Conservation (phyloP, 64 coral and sea anemone species). For the Montipora efflorescens region DNA sequence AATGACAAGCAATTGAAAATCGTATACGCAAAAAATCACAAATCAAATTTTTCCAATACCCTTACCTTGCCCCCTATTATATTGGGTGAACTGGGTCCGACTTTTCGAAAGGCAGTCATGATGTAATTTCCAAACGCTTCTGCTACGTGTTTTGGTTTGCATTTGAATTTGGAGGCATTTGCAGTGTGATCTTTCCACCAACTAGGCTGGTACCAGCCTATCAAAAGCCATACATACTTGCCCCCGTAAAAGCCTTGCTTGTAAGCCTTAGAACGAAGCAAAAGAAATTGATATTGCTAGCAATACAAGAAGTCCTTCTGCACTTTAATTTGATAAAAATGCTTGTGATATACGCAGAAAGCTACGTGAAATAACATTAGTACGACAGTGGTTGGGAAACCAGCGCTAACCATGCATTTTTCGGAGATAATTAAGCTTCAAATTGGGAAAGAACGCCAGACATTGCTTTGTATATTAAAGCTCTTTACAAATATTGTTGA, state of each 20-base stretch:
- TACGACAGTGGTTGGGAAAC: no score
- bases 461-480: no score
- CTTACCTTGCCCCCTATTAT: constrained; percentile 14
- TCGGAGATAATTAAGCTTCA: no score
- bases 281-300: not conserved
- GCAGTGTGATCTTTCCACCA: constrained; percentile 58
- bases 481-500: no score
- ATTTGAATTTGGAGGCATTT: constrained; percentile 4
- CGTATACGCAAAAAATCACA: no score
- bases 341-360: no score
- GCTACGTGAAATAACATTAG: no score
- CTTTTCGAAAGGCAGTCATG: constrained; percentile 20
- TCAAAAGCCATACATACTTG: constrained; percentile 67
- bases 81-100: not conserved
- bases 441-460: no score
- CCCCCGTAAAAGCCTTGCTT: constrained; percentile 47
- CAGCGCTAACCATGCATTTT: no score
- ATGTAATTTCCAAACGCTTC: constrained; percentile 63
- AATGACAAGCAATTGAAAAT: no score
- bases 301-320: not conserved
- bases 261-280: constrained; percentile 47
- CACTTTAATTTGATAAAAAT: no score
- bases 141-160: constrained; percentile 39
- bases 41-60: not conserved
- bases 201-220: constrained; percentile 60